Conservation (phyloP, 2,797 vertebrate species). For the Chrysocyon brachyurus region DNA sequence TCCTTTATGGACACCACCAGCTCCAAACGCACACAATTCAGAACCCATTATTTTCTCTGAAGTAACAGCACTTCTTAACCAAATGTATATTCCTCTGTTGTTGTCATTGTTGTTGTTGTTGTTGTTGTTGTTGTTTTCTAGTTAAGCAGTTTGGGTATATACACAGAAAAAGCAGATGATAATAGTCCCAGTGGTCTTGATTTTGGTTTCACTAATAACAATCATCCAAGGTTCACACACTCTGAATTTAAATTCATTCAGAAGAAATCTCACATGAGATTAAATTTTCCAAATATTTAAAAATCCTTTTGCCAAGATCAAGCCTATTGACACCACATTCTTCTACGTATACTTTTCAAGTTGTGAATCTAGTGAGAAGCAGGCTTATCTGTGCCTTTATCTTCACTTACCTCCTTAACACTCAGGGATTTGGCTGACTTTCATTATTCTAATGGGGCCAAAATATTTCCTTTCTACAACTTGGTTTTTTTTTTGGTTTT, state of each 20-base stretch:
- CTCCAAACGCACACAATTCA: neutral
- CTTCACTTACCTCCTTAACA: neutral
- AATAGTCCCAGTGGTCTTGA: neutral
- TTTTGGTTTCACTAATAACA: neutral
- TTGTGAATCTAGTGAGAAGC: neutral
- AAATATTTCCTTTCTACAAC: neutral
- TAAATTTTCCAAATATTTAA: neutral
- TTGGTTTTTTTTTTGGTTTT: neutral
- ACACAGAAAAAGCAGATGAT: neutral
- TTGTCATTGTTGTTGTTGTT: too few species aligned
- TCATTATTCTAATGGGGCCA: neutral
- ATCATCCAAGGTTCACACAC: neutral
- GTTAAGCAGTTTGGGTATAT: neutral
- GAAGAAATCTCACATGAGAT: neutral
- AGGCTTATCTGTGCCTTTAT: neutral
- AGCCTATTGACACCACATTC: neutral
- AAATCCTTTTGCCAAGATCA: neutral
- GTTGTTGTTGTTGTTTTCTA: neutral
- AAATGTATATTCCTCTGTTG: neutral
- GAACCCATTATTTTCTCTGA: neutral
- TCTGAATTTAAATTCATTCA: neutral
- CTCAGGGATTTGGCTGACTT: neutral
- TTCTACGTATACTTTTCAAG: neutral
- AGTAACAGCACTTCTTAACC: neutral
- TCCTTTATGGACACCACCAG: too few species aligned